phyloP scores from a whole-genome alignment of 92 coral and sea anemone species.

The Phenganax subtilis region DNA sequence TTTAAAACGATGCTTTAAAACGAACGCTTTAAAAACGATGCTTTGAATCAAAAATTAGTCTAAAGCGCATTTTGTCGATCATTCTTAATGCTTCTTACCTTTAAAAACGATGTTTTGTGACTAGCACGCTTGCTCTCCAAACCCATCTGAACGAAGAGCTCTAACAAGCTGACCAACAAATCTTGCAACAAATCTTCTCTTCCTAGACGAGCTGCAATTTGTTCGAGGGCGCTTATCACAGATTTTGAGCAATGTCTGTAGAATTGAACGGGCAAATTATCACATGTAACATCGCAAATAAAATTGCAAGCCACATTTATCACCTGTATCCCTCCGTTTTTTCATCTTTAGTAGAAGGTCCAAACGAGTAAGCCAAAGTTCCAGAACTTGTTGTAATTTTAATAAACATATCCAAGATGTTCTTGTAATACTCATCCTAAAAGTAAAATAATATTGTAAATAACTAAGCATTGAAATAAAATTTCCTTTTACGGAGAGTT shows the following conservation, averaged over 20 bases:
- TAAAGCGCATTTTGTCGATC: too few species aligned
- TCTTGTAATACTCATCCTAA: constrained; percentile 91
- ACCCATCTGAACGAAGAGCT: constrained; percentile 94
- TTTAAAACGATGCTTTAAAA: constrained; percentile 24
- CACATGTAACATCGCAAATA: background rate
- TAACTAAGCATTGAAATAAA: too few species aligned
- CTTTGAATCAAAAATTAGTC: too few species aligned
- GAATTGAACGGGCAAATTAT: background rate
- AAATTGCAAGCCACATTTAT: background rate
- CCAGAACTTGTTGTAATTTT: constrained; percentile 93
- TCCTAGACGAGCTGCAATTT: constrained; percentile 73
- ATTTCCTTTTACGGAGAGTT: too few species aligned
- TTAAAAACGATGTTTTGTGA: constrained; percentile 73
- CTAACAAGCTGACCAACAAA: constrained; percentile 79
- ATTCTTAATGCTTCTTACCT: constrained; percentile 44
- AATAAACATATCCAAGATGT: constrained; percentile 94
- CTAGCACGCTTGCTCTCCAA: constrained; percentile 94
- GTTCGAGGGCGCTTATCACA: constrained; percentile 79
- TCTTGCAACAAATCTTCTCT: constrained; percentile 78
- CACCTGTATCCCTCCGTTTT: constrained; percentile 92
- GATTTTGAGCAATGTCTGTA: constrained; percentile 91
- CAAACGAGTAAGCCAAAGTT: constrained; percentile 89
- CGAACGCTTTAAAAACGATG: too few species aligned
- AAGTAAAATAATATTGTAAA: background rate
- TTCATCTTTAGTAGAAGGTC: constrained; percentile 70